Base-by-base conservation (phyloP, 2,888 invertebrate genomes). In the Crossocerus cetratus region DNA sequence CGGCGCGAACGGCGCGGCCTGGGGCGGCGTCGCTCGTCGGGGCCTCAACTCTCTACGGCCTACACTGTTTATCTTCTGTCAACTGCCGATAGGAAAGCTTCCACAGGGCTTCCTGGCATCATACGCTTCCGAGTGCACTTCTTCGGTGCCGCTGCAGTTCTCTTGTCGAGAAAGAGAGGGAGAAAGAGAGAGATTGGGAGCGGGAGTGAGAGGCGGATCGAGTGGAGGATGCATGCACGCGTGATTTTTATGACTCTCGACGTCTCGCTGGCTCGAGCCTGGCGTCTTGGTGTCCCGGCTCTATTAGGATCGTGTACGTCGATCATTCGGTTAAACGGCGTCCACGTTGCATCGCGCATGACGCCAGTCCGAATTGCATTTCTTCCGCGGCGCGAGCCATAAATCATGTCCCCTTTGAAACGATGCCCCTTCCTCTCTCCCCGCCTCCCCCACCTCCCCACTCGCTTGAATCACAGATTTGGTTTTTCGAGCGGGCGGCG, bases 1-100 rank as follows among this genome's bases (percentile, higher is more conserved):
- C 77, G 75, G 69, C 70, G 74, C 45, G 45, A 3, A 0, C 14
- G 3, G 45, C 14, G 45, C 45, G 45, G n/a, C n/a, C n/a, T n/a
- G n/a, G n/a, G 3, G 14, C 3, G 16, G 45, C 45, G 45, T 16
- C 45, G 45, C 1, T 14, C 8, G 45, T 14, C 45, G 45, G 16
- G 45, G n/a, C 23, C 23, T 32, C 16, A 16, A 16, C 45, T 62
- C 69, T 67, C 65, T 64, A 69, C 69, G 66, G 63, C 58, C 71
- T 42, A 57, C 44, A 44, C 58, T 76, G 75, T 81, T 83, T 83
- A 81, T 81, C 79, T 79, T 76, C 72, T 72, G 77, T 81, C 78
- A 74, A 77, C 77, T 62, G 32, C 55, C 63, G 78, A 78, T 80
- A 78, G 83, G 67, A 69, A 71, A 72, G 71, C 75, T 69, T 59